These are phyloP conservation scores for Drosophila formosana DNA, from an alignment of 2,888 invertebrate species.

Conservation along the genomic window DNA sequence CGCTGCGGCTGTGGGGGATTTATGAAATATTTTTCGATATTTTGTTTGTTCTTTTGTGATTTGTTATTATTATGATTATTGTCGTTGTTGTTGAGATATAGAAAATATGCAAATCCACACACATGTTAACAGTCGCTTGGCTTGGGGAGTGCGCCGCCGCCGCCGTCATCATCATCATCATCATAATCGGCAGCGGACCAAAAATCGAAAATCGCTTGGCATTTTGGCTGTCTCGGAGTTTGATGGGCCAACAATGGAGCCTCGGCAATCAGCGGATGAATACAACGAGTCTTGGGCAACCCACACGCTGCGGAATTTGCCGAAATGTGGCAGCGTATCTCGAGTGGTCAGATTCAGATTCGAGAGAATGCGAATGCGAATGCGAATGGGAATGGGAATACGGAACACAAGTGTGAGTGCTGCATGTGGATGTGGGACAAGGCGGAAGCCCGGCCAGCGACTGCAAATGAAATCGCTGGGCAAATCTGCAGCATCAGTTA, in stretches of 20 bases:
- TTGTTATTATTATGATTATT: constrained; percentile 48
- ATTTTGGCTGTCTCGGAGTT: constrained; percentile 47
- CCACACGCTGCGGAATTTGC: constrained; percentile 65
- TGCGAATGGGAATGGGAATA: too few relatives aligned
- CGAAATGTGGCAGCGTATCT: constrained; percentile 43
- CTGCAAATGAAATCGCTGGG: constrained; percentile 37
- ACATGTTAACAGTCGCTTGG: constrained; percentile 56
- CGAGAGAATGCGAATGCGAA: constrained; percentile 19
- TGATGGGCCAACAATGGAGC: constrained; percentile 57
- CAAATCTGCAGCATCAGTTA: constrained; percentile 56
- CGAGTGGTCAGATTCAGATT: constrained; percentile 52
- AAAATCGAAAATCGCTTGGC: constrained; percentile 35
- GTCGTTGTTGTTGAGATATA: constrained; percentile 33
- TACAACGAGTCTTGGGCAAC: constrained; percentile 65
- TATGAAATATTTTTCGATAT: constrained; percentile 66
- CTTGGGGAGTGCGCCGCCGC: constrained; percentile 52
- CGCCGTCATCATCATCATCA: constrained; percentile 38
- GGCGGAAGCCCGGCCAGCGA: constrained; percentile 49
- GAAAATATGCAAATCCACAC: constrained; percentile 75
- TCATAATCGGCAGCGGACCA: background rate
- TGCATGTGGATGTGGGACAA: constrained; percentile 35
- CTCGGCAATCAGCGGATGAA: constrained; percentile 29
- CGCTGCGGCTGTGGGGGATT: constrained; percentile 68
- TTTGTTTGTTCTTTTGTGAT: constrained; percentile 47
- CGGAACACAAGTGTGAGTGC: background rate